These are phyloP conservation scores for Poeciliopsis retropinna DNA, from an alignment of 2,113 vertebrate genomes.

Conservation along the genomic window DNA sequence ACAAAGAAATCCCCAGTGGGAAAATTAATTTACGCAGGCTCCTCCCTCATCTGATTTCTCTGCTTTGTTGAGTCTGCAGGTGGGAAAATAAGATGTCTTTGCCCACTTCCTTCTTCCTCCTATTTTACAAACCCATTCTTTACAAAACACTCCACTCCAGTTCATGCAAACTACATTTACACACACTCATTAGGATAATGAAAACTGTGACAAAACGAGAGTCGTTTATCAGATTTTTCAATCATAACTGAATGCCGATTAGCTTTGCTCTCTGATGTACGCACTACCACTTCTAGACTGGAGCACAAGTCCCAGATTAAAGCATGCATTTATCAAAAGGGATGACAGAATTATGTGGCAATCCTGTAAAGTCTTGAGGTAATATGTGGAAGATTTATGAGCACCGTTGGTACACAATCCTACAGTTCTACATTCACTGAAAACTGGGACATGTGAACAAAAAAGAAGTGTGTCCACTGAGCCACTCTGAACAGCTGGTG, in stretches of 20 bases:
- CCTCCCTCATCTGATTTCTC: conserved; percentile 31
- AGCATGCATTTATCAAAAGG: conserved; percentile 5
- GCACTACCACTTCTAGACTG: conserved; percentile 38
- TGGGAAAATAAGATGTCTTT: conserved; percentile 51
- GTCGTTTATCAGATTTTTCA: conserved; percentile 59
- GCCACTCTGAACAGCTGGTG: conserved; percentile 56
- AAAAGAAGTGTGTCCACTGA: conserved; percentile 24
- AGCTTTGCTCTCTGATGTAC: conserved; percentile 46
- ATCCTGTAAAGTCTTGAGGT: conserved; percentile 25
- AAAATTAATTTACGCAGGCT: conserved; percentile 47
- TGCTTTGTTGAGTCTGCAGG: conserved; percentile 55
- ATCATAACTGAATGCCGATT: conserved; percentile 66
- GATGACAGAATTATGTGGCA: conserved; percentile 33
- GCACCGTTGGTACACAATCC: conserved; percentile 12
- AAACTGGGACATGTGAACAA: conserved; percentile 32
- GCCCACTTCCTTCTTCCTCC: not conserved
- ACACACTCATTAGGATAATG: conserved; percentile 62
- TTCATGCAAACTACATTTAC: conserved; percentile 67
- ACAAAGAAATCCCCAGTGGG: conserved; percentile 59
- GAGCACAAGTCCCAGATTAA: conserved; percentile 9
- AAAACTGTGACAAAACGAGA: conserved; percentile 50
- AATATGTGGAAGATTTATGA: conserved; percentile 27
- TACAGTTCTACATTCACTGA: conserved; percentile 24
- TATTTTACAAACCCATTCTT: conserved; percentile 1
- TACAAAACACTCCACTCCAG: conserved; percentile 40